Conservation (phyloP, 2,113 vertebrate genomes). For the Lepisosteus oculatus region DNA sequence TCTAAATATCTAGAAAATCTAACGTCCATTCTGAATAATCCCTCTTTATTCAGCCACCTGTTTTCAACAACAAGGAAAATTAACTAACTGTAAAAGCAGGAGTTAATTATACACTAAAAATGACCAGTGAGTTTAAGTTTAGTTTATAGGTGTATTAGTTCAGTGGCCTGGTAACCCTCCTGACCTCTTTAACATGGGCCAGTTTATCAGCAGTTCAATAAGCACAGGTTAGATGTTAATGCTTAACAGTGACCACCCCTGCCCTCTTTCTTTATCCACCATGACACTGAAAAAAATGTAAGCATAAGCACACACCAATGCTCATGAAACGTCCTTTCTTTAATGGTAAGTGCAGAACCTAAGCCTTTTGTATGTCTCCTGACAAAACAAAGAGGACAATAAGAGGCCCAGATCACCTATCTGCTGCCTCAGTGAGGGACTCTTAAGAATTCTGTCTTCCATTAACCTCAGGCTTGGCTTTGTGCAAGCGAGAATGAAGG, state of each 20-base stretch:
- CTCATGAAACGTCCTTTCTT: slow-evolving; percentile 56
- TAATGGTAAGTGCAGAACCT: slow-evolving; percentile 45
- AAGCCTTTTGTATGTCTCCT: neutral
- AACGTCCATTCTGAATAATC: too few relatives aligned
- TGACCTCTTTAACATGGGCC: too few relatives aligned
- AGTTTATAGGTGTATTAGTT: too few relatives aligned
- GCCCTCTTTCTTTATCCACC: neutral
- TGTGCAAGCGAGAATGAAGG: slow-evolving; percentile 52
- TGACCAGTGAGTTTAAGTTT: too few relatives aligned
- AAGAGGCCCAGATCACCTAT: slow-evolving; percentile 48
- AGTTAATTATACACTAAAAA: too few relatives aligned
- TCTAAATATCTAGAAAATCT: too few relatives aligned
- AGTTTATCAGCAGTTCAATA: too few relatives aligned
- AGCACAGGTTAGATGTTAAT: too few relatives aligned
- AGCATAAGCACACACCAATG: slow-evolving; percentile 57
- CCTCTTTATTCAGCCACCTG: too few relatives aligned
- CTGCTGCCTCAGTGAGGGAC: slow-evolving; percentile 27
- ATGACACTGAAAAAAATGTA: slow-evolving; percentile 45
- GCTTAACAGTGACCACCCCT: neutral
- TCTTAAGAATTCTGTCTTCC: slow-evolving; percentile 48
- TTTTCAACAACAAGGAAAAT: too few relatives aligned
- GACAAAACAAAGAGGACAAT: slow-evolving; percentile 46
- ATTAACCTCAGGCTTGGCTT: slow-evolving; percentile 55
- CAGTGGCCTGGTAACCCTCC: too few relatives aligned
- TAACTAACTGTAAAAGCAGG: too few relatives aligned